Evolutionary conservation across 2,888 invertebrate genomes (phyloP).

Genomic region (Isoperla grammatica): DNA sequence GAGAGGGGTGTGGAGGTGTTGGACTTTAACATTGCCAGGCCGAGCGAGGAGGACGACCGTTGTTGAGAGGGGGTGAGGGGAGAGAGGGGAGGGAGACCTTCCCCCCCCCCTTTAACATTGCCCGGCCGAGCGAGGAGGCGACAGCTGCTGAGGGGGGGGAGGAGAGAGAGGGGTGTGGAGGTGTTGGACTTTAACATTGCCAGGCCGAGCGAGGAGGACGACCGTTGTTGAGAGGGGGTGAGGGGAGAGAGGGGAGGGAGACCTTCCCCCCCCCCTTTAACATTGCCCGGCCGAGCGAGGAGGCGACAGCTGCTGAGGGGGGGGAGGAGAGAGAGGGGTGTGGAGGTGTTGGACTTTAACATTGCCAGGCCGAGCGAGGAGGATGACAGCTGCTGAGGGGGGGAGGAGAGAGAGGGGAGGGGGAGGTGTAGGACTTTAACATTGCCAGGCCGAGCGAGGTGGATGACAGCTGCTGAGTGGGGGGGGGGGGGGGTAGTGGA

Average conservation of each 20-base stretch:
- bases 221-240: no score
- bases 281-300: slow-evolving; percentile 40
- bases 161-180: slow-evolving; percentile 52
- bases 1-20: slow-evolving; percentile 51
- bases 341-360: slow-evolving; percentile 51
- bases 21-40: slow-evolving; percentile 47
- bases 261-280: slow-evolving; percentile 50
- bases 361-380: slow-evolving; percentile 40
- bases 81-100: no score
- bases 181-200: slow-evolving; percentile 49
- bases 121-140: slow-evolving; percentile 21
- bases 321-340: slow-evolving; percentile 50
- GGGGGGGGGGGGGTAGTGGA: no score
- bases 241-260: slow-evolving; percentile 52
- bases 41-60: slow-evolving; percentile 33
- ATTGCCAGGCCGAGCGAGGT: slow-evolving; percentile 40
- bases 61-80: no score
- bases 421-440: slow-evolving; percentile 51
- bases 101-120: no score
- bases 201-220: slow-evolving; percentile 35
- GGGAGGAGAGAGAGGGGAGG: no score
- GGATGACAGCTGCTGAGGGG: slow-evolving; percentile 11
- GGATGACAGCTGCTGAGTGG: no score
- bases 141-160: slow-evolving; percentile 50
- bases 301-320: slow-evolving; percentile 49